Percentiles rank a stretch among this genome's conserved stretches.
Conservation (phyloP, 1,140 invertebrate species). For the Goniozus legneri region DNA sequence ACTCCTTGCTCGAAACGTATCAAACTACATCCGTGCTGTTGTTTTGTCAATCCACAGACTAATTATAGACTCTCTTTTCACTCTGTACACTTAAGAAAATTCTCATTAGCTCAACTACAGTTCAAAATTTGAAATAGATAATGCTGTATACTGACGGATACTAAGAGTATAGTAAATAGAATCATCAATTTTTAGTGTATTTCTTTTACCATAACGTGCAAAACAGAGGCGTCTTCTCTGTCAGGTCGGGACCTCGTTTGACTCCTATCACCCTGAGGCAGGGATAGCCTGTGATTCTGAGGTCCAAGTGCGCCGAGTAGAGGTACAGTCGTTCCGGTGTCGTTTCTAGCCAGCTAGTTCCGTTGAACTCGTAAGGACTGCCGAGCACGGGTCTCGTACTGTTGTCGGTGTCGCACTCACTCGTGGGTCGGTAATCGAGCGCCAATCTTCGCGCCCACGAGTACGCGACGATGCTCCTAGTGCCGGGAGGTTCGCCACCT, state of each 20-base stretch:
- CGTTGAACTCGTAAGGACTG: slow-evolving; percentile 28
- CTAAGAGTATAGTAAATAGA: no score
- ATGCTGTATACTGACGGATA: no score
- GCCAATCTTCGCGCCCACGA: slow-evolving; percentile 50
- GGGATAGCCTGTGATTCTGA: slow-evolving; percentile 42
- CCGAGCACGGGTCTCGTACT: slow-evolving; percentile 30
- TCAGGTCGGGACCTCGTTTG: slow-evolving; percentile 39
- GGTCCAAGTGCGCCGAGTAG: slow-evolving; percentile 45
- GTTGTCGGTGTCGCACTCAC: slow-evolving; percentile 37
- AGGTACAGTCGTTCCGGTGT: slow-evolving; percentile 45
- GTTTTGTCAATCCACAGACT: no score
- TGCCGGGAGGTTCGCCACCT: slow-evolving; percentile 40
- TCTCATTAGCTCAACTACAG: no score
- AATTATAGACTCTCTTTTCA: no score
- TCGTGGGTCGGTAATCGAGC: slow-evolving; percentile 47
- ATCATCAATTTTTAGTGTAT: no score
- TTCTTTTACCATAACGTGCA: slow-evolving; percentile 47
- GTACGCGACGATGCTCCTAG: slow-evolving; percentile 46
- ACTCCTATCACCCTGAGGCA: slow-evolving; percentile 49
- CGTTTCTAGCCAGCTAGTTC: slow-evolving; percentile 43
- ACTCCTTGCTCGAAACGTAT: no score
- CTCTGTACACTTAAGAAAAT: no score
- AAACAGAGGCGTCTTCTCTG: slow-evolving; percentile 41
- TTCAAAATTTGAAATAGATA: no score
- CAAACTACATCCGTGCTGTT: no score